Conservation (phyloP, 2,888 invertebrate species). For the Ommatoiulus sabulosus region DNA sequence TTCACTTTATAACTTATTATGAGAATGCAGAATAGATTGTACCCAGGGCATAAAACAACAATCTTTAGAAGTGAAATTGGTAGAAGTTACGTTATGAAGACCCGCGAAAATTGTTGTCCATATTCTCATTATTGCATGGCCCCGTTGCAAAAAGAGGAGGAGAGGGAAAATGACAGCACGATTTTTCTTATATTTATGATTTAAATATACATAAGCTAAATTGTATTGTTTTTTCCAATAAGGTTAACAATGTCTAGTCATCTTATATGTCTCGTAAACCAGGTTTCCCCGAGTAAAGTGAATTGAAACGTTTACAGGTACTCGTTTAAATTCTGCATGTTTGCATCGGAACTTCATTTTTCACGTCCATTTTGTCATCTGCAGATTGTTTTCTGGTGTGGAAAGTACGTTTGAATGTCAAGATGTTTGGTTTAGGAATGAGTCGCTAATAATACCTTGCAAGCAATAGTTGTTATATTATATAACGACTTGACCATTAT, state of each 20-base stretch:
- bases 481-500: too few relatives aligned
- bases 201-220: constrained; percentile 21
- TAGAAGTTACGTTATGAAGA: constrained; percentile 7
- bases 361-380: too few relatives aligned
- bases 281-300: not conserved
- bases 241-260: constrained; percentile 27
- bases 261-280: not conserved
- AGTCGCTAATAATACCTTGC: too few relatives aligned
- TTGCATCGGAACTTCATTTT: too few relatives aligned
- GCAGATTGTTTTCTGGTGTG: too few relatives aligned
- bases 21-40: constrained; percentile 1
- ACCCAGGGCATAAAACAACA: not conserved
- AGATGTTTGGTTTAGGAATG: too few relatives aligned
- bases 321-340: too few relatives aligned
- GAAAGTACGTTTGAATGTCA: too few relatives aligned
- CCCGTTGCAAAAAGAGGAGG: not conserved
- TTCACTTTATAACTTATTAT: constrained; percentile 14
- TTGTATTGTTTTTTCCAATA: constrained; percentile 15
- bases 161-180: not conserved
- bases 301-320: not conserved
- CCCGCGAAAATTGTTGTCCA: not conserved
- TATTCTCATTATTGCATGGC: constrained; percentile 27
- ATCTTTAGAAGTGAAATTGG: not conserved
- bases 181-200: constrained; percentile 4
- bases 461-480: too few relatives aligned